Evolutionary conservation across 2,888 invertebrate species (phyloP).

Genomic region (Dasysyrphus albostriatus): DNA sequence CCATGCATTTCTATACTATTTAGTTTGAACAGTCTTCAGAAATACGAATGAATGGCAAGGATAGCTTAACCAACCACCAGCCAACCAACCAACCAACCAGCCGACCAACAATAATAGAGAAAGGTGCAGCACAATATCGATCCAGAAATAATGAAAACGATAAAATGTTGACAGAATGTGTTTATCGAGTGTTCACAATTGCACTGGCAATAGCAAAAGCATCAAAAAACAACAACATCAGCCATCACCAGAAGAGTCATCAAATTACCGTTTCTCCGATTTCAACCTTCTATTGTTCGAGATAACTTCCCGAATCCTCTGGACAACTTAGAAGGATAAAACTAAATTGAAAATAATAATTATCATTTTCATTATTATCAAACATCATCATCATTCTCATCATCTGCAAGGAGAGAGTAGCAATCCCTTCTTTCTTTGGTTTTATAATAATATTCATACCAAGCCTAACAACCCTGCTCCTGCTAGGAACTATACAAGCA

Average conservation of each 20-base stretch:
- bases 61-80: not conserved
- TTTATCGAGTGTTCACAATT: conserved; percentile 9
- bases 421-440: not conserved
- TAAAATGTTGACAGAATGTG: conserved; percentile 60
- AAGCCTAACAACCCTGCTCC: not conserved
- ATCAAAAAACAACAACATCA: conserved; percentile 27
- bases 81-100: not conserved
- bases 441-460: conserved; percentile 10
- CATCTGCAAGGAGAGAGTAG: conserved; percentile 10
- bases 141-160: conserved; percentile 48
- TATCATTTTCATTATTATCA: conserved; percentile 33
- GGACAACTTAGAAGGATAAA: conserved; percentile 40
- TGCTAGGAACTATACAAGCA: not conserved
- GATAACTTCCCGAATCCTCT: conserved; percentile 53
- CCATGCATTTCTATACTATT: not conserved
- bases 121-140: conserved; percentile 58
- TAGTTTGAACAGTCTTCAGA: not conserved
- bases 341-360: conserved; percentile 62
- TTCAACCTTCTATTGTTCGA: conserved; percentile 27
- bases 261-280: conserved; percentile 52
- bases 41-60: not conserved
- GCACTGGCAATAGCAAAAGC: not conserved
- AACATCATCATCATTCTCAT: conserved; percentile 4
- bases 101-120: conserved; percentile 1
- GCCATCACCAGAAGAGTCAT: conserved; percentile 42